phyloP scores from a whole-genome alignment of 1,140 invertebrate genomes.

The Diabrotica undecimpunctata region DNA sequence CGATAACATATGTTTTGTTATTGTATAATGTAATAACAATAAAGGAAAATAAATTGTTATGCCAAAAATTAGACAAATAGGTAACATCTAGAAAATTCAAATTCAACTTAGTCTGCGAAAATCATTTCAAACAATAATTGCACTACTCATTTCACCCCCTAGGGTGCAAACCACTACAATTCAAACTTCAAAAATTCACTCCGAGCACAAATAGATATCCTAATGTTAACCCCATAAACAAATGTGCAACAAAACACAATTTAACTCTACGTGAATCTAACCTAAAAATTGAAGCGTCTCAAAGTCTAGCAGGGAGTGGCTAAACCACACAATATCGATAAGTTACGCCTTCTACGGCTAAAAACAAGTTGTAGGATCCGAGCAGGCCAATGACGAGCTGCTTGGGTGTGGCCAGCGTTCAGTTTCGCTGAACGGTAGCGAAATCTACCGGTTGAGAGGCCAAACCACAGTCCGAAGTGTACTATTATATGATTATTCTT shows the following conservation, averaged over 20 bases:
- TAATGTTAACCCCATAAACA: constrained; percentile 10
- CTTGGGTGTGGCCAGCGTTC: constrained; percentile 20
- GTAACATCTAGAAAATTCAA: no score
- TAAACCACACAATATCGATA: constrained; percentile 8
- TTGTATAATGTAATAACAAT: no score
- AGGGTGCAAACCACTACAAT: neutral
- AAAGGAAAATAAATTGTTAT: no score
- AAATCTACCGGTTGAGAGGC: constrained; percentile 39
- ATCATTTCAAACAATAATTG: no score
- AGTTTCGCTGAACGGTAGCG: constrained; percentile 42
- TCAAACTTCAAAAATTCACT: constrained; percentile 10
- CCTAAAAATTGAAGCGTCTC: constrained; percentile 39
- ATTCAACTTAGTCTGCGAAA: no score
- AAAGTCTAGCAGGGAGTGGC: constrained; percentile 31
- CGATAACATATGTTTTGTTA: no score
- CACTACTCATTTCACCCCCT: neutral
- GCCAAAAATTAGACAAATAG: no score
- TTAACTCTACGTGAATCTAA: constrained; percentile 33
- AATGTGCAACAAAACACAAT: constrained; percentile 18
- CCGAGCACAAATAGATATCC: constrained; percentile 9
- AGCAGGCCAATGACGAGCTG: constrained; percentile 19
- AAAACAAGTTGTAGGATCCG: constrained; percentile 28
- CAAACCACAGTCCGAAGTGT: constrained; percentile 40
- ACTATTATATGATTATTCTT: constrained; percentile 51
- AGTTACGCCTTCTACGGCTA: constrained; percentile 11